Evolutionary conservation across 2,797 vertebrate genomes (phyloP), one percentile per base, ranked within the genome.

Genomic region (Nyctalus aviator): DNA sequence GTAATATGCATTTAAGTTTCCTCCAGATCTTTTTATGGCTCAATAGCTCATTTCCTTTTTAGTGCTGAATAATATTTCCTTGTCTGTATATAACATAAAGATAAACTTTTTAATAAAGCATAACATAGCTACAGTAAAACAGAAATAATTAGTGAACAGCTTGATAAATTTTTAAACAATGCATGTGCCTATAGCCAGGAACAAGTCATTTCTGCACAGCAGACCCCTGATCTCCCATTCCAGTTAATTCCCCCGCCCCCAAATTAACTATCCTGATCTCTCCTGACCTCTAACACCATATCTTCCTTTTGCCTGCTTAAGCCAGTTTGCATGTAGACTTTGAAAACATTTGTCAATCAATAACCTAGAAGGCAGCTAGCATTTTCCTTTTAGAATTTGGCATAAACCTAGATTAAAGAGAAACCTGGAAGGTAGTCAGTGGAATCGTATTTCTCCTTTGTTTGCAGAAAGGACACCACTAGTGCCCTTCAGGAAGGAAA

Each of bases 321-420:
- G 30, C 23, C 32, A n/a, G 4, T 77, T 69, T 32, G 6, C 35
- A 77, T 71, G 27, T 84, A 44, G 64, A 73, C 37, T 87, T 69
- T 73, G 48, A 32, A 95, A 93, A 83, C 13, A 57, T 48, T 84
- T 87, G 37, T 93, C 46, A 13, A 0, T 93, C 44, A 32, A 18
- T 84, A 86, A 73, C 69, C 66, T 46, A 48, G 30, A 94, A 85
- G 5, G 25, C 27, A 87, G 62, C 21, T 71, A 76, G 25, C 48
- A 88, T 66, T 57, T 72, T 77, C 87, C 73, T 89, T 10, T 15
- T 77, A 78, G 59, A 85, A 75, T 75, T 17, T 57, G 62, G 64
- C 32, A 10, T 50, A 79, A 69, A 7, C 55, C 85, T 71, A 64
- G 59, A 85, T 77, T 76, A 46, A 93, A 92, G 41, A 92, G 79